These are phyloP conservation scores for Strix aluco DNA, from an alignment of 2,113 vertebrate genomes.

Conservation along the genomic window DNA sequence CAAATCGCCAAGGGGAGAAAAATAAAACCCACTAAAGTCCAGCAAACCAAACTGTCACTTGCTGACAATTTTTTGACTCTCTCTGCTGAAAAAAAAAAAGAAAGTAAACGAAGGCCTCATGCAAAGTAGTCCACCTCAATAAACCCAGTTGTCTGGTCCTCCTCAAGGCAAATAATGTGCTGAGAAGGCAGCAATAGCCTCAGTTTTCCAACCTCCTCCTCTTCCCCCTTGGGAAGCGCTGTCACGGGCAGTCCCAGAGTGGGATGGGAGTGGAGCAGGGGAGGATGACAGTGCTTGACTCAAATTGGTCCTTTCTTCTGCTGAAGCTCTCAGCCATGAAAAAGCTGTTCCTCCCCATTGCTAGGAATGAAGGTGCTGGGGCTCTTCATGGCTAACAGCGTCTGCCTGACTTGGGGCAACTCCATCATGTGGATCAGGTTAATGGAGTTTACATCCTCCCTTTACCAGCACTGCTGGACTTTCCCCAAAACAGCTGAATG, in stretches of 20 bases:
- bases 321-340: not conserved
- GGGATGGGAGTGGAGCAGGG: not conserved
- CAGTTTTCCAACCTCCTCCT: not conserved
- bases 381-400: not conserved
- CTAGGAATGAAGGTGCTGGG: not conserved
- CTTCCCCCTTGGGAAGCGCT: accelerated
- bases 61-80: not conserved
- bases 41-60: not conserved
- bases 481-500: not conserved
- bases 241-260: not conserved
- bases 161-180: not conserved
- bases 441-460: not conserved
- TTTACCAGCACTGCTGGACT: not conserved
- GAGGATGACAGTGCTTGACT: not conserved
- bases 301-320: not conserved
- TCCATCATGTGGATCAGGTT: not conserved
- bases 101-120: not conserved
- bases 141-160: not conserved
- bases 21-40: constrained; percentile 7
- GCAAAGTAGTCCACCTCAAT: not conserved
- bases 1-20: not conserved
- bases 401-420: not conserved
- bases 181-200: not conserved
- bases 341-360: not conserved
- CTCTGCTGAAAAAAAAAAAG: not conserved